Percentiles rank a stretch among this genome's conserved stretches.
Evolutionary conservation across 2,113 vertebrate species (phyloP).

Genomic region (Tauraco erythrolophus): DNA sequence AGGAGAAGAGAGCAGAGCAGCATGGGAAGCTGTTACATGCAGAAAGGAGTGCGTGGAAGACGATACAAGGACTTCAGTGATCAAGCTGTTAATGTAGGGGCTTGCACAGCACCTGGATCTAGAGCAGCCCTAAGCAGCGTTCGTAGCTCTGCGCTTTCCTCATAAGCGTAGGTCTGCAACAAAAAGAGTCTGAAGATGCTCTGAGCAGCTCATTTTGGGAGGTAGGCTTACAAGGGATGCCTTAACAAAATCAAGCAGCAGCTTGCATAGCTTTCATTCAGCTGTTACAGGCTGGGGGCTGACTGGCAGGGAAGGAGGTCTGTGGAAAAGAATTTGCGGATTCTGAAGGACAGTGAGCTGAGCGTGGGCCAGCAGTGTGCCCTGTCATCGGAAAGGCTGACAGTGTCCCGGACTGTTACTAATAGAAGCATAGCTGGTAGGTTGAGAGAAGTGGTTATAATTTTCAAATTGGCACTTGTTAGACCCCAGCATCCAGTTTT

Average conservation of each 20-base stretch:
- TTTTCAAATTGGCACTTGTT: not conserved
- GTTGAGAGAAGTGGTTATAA: not conserved
- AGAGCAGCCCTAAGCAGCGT: not conserved
- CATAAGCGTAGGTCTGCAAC: not conserved
- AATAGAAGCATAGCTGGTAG: not conserved
- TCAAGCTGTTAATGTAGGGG: not conserved
- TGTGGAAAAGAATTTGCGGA: not conserved
- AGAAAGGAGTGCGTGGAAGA: not conserved
- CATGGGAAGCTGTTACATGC: not conserved
- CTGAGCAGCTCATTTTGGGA: not conserved
- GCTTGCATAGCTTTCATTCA: not conserved
- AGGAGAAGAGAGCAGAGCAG: not conserved
- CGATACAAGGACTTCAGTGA: not conserved
- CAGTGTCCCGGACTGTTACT: not conserved
- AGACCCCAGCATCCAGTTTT: not conserved
- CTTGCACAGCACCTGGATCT: not conserved
- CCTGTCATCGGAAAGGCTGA: not conserved
- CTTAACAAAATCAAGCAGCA: not conserved
- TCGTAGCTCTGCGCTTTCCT: not conserved
- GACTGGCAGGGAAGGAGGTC: not conserved
- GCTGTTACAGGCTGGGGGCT: not conserved
- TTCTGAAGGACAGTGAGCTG: not conserved
- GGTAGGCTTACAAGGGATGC: not conserved
- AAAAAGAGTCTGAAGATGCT: not conserved
- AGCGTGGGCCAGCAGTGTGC: not conserved